A percentile compares a stretch with the other conserved stretches of the same genome.
Conservation (phyloP, 2,888 invertebrate species). For the Calameuta idolon region DNA sequence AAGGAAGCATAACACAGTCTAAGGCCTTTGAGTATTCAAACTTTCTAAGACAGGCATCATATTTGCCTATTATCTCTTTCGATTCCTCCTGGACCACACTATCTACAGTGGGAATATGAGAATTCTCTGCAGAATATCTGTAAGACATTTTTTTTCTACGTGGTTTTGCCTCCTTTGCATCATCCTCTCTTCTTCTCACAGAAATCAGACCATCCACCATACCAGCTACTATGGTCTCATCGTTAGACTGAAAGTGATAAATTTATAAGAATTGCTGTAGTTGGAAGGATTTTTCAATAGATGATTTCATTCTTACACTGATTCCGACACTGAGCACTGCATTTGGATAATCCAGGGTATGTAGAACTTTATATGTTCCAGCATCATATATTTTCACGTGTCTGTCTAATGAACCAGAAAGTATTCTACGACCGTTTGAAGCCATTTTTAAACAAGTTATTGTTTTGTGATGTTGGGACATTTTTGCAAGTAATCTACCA, state of each 20-base stretch:
- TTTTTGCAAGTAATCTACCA: slow-evolving; percentile 84
- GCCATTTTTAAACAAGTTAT: slow-evolving; percentile 88
- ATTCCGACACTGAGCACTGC: slow-evolving; percentile 88
- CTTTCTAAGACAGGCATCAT: slow-evolving; percentile 80
- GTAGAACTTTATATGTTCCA: slow-evolving; percentile 85
- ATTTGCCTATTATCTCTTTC: slow-evolving; percentile 69
- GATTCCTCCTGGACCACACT: slow-evolving; percentile 67
- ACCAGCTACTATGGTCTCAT: slow-evolving; percentile 89
- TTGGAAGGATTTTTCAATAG: slow-evolving; percentile 66
- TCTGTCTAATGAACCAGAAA: slow-evolving; percentile 92
- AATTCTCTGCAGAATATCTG: slow-evolving; percentile 62
- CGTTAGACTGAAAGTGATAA: slow-evolving; percentile 69
- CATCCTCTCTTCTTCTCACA: slow-evolving; percentile 81
- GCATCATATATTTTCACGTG: slow-evolving; percentile 95
- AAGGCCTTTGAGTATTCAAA: slow-evolving; percentile 88
- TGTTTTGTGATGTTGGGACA: slow-evolving; percentile 96
- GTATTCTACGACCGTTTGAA: slow-evolving; percentile 82
- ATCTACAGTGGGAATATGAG: slow-evolving; percentile 68
- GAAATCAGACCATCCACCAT: slow-evolving; percentile 94
- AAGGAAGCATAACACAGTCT: slow-evolving; percentile 75
- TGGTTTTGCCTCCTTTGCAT: slow-evolving; percentile 59
- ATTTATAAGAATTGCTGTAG: slow-evolving; percentile 10
- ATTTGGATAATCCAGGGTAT: slow-evolving; percentile 91
- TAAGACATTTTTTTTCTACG: slow-evolving; percentile 71
- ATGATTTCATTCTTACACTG: slow-evolving; percentile 67